These are phyloP conservation scores for Ciconia nigra DNA, from an alignment of 2,797 vertebrate species.

Conservation along the genomic window DNA sequence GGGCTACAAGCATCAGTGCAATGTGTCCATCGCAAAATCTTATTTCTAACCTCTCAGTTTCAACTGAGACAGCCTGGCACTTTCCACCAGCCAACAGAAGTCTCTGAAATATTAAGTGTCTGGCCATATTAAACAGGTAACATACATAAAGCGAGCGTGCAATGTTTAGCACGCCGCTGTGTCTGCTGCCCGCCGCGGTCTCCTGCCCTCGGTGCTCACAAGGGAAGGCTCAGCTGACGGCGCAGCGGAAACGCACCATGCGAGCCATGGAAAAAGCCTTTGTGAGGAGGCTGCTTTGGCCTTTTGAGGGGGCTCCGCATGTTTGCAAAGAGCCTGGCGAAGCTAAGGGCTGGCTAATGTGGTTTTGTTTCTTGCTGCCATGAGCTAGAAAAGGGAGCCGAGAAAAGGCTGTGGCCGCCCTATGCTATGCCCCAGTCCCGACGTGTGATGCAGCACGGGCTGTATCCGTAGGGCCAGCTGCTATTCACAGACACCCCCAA, in stretches of 20 bases:
- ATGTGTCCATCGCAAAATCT: neutral
- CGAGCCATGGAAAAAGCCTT: neutral
- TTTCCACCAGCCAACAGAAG: neutral
- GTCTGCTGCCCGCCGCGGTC: neutral
- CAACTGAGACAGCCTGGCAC: neutral
- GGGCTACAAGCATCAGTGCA: neutral
- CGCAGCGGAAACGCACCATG: rapidly evolving
- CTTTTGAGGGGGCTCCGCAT: neutral
- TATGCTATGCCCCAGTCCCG: rapidly evolving
- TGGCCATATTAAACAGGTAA: neutral
- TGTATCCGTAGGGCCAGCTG: neutral
- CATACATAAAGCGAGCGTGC: neutral
- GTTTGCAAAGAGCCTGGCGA: neutral
- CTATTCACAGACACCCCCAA: neutral
- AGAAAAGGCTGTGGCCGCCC: neutral
- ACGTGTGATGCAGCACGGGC: neutral
- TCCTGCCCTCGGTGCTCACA: neutral
- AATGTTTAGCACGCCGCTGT: rapidly evolving
- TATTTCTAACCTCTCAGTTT: neutral
- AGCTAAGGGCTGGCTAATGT: neutral
- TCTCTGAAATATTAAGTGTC: neutral
- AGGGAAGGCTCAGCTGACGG: neutral
- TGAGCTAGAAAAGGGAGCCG: neutral
- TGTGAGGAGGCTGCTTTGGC: neutral
- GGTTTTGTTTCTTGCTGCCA: neutral